Evolutionary conservation across 2,113 vertebrate genomes (phyloP).

Genomic region (Chiloscyllium plagiosum): DNA sequence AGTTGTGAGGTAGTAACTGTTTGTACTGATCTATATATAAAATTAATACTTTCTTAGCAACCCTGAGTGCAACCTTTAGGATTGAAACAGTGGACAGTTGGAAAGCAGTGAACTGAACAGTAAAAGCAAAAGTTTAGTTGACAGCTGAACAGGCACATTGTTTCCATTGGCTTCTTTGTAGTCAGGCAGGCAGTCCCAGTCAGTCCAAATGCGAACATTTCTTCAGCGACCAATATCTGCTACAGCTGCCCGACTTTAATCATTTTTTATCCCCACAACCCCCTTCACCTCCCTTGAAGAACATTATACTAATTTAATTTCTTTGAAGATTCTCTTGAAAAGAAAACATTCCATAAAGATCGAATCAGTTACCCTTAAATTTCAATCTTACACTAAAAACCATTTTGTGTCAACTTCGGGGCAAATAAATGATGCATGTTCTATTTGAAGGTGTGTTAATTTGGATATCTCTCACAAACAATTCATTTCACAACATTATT

Average conservation of each 20-base stretch:
- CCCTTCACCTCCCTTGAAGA: neutral
- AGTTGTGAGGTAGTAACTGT: neutral
- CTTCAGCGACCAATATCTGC: neutral
- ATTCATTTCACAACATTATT: neutral
- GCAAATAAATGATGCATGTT: neutral
- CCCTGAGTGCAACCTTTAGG: neutral
- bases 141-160: constrained; percentile 35
- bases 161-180: constrained; percentile 59
- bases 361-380: neutral
- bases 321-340: neutral
- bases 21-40: neutral
- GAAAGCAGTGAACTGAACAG: neutral
- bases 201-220: constrained; percentile 38
- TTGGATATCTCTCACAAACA: neutral
- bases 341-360: neutral
- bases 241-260: neutral
- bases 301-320: neutral
- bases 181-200: constrained; percentile 57
- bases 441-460: neutral
- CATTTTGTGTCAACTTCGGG: neutral
- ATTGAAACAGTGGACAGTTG: neutral
- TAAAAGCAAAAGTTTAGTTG: neutral
- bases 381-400: neutral
- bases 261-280: neutral
- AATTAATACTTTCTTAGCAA: neutral